A percentile compares a stretch with the other conserved stretches of the same genome.
phyloP scores from a whole-genome alignment of 2,888 invertebrate species.

The Trissoscelio sp. region DNA sequence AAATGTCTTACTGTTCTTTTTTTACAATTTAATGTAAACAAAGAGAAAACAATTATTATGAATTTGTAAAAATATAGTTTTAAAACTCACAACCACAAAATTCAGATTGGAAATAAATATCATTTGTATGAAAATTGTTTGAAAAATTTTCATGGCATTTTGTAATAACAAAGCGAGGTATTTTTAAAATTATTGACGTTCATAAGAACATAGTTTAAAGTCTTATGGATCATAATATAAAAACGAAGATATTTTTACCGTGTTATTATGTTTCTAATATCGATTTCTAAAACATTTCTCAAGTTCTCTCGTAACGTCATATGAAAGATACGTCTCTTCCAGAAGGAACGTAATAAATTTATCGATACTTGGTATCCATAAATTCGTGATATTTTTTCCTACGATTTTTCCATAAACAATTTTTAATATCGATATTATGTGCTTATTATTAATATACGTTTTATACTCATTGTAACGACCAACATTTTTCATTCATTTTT shows the following conservation, averaged over 20 bases:
- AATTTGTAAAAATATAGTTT: not conserved
- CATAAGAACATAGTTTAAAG: conserved; percentile 1
- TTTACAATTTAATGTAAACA: too few relatives aligned
- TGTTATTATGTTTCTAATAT: conserved; percentile 24
- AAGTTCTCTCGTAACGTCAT: conserved; percentile 10
- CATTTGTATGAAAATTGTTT: not conserved
- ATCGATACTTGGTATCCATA: conserved; percentile 11
- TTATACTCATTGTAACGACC: not conserved
- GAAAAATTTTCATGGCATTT: not conserved
- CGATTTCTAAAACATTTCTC: conserved; percentile 25
- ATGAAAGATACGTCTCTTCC: conserved; percentile 17
- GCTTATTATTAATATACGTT: not conserved
- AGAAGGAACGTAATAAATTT: conserved; percentile 23
- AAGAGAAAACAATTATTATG: too few relatives aligned
- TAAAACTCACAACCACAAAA: not conserved
- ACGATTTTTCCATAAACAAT: not conserved
- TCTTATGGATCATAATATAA: conserved; percentile 12
- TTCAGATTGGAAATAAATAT: not conserved
- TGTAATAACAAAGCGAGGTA: not conserved
- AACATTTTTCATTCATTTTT: not conserved
- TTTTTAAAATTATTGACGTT: not conserved
- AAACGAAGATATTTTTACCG: conserved; percentile 3
- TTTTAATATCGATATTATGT: conserved; percentile 1
- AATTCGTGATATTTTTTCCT: conserved; percentile 10
- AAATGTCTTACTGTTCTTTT: too few relatives aligned